Evolutionary conservation across 2,888 invertebrate genomes (phyloP), one percentile per base, ranked within the genome.

Genomic region (Pseudanteris insignis): DNA sequence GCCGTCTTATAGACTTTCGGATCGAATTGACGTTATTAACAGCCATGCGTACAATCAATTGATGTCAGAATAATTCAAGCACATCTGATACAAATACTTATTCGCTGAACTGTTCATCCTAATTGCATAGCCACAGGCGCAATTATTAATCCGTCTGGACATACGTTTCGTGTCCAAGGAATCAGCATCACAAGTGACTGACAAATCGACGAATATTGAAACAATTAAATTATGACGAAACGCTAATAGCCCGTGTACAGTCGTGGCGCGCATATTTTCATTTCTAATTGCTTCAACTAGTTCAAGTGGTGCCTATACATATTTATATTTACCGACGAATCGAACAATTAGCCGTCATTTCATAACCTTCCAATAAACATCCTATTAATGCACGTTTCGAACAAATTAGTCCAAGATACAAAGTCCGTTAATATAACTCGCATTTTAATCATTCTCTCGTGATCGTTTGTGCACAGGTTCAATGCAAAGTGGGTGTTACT

Each of bases 1-100:
- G 29, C 14, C 24, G 37, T 44, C n/a, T n/a, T n/a, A n/a, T n/a
- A n/a, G n/a, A n/a, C n/a, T n/a, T n/a, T n/a, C n/a, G n/a, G n/a
- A n/a, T n/a, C n/a, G n/a, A 46, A 33, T 54, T 36, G 38, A 54
- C 21, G 26, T 54, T 46, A 46, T 46, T 54, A 54, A 9, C 10
- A 18, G 18, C 46, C 15, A 54, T 33, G n/a, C 15, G 18, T 7
- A 8, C 14, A 8, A 9, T 26, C 29, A 44, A 48, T 57, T 43
- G 57, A 48, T 48, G 57, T 48, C 57, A 48, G 32, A 57, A 48
- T 37, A 29, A 57, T 32, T 36, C 34, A 41, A 36, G 6, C 21
- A 24, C 14, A 10, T 41, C 13, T 28, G 28, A 57, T 55, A 47
- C 25, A 25, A 34, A 47, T 47, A 26, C 7, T 43, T 15, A 47